These are phyloP conservation scores for Eupristina koningsbergeri DNA, from an alignment of 1,140 invertebrate species.

Conservation along the genomic window DNA sequence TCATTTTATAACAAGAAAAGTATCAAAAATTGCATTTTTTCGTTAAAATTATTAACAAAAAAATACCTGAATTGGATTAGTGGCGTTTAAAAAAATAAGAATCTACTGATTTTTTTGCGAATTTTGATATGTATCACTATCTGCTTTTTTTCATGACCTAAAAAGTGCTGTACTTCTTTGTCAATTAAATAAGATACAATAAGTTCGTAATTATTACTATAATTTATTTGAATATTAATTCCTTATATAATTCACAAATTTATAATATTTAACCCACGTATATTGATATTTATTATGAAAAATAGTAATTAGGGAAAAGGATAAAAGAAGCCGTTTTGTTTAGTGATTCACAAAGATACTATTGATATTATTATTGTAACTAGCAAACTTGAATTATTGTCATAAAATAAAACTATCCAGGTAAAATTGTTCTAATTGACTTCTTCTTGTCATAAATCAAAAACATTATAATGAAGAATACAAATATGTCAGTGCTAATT, in stretches of 20 bases:
- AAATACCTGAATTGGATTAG: no score
- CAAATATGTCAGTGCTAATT: slow-evolving; percentile 14
- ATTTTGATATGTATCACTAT: no score
- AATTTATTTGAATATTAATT: neutral
- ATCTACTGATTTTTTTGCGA: no score
- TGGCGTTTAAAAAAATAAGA: no score
- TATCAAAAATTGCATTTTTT: no score
- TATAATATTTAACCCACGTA: neutral
- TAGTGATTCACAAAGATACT: neutral
- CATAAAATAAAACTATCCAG: neutral
- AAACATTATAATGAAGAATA: neutral
- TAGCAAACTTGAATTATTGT: neutral
- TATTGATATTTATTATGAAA: neutral
- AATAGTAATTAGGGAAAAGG: neutral
- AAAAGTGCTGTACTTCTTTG: no score
- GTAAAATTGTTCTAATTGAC: neutral
- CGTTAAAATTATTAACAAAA: no score
- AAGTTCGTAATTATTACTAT: no score
- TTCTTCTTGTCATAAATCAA: neutral
- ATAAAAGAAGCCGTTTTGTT: neutral
- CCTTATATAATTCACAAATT: neutral
- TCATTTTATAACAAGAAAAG: no score
- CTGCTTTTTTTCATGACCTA: no score
- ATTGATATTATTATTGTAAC: neutral
- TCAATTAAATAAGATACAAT: no score